These are phyloP conservation scores for Desoria tigrina DNA, from an alignment of 2,888 invertebrate genomes.

Conservation along the genomic window DNA sequence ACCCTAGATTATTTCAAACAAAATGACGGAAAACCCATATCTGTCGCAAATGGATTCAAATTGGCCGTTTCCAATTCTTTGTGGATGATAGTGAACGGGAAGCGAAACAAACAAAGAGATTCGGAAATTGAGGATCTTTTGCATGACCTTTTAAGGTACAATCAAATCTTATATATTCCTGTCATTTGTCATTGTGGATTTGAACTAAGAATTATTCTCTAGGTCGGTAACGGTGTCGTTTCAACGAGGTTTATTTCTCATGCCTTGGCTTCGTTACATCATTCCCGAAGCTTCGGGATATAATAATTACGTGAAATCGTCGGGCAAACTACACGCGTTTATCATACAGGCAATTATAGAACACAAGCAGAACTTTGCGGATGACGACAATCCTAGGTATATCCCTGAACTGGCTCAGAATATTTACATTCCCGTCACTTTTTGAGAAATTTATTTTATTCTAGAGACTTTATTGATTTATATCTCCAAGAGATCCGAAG, in stretches of 20 bases:
- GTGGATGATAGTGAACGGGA: conserved; percentile 26
- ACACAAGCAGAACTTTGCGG: not conserved
- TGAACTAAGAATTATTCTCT: not conserved
- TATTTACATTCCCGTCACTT: too few relatives aligned
- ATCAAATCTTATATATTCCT: too few relatives aligned
- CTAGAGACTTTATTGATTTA: conserved; percentile 29
- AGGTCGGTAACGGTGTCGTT: conserved; percentile 11
- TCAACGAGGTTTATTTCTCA: conserved; percentile 2
- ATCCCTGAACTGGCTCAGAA: too few relatives aligned
- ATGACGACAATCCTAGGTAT: too few relatives aligned
- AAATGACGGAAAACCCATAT: too few relatives aligned
- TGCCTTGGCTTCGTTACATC: conserved; percentile 27
- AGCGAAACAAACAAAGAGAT: conserved; percentile 25
- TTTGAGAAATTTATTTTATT: too few relatives aligned
- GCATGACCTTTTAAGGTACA: too few relatives aligned
- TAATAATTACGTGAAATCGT: not conserved
- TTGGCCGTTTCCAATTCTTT: conserved; percentile 25
- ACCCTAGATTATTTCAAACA: not conserved
- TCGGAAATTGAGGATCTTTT: conserved; percentile 23
- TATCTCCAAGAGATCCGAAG: conserved; percentile 23
- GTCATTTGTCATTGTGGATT: too few relatives aligned
- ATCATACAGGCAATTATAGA: conserved; percentile 14
- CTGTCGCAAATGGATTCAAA: too few relatives aligned
- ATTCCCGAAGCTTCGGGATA: conserved; percentile 26
- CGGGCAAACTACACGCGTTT: conserved; percentile 15